Evolutionary conservation across 2,888 invertebrate genomes (phyloP).

Genomic region (Cartodere bifasciata): DNA sequence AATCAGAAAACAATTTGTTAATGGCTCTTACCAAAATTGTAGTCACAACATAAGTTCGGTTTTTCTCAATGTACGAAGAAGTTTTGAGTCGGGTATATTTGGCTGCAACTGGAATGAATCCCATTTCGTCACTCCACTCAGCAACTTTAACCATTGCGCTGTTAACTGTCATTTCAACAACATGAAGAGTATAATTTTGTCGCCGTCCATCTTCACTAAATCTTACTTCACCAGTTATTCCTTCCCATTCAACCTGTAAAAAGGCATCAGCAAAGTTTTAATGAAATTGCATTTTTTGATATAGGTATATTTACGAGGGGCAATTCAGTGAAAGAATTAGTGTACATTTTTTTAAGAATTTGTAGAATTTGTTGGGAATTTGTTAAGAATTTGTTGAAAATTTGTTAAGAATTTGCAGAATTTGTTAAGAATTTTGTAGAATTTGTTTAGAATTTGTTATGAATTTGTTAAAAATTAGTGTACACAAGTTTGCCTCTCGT

Average conservation of each 20-base stretch:
- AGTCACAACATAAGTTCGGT: constrained; percentile 78
- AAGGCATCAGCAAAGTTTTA: neutral
- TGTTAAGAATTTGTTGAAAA: too few species aligned
- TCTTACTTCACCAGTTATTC: constrained; percentile 79
- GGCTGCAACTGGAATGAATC: constrained; percentile 60
- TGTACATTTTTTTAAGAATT: too few species aligned
- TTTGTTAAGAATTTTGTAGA: too few species aligned
- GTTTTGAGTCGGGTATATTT: constrained; percentile 63
- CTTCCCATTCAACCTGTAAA: constrained; percentile 77
- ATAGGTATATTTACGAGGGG: too few species aligned
- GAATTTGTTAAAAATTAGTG: too few species aligned
- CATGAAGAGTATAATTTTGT: constrained; percentile 78
- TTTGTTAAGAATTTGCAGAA: too few species aligned
- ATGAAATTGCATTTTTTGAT: too few species aligned
- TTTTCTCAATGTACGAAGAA: constrained; percentile 60
- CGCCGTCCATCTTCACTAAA: constrained; percentile 84
- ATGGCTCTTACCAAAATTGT: constrained; percentile 53
- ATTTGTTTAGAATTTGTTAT: too few species aligned
- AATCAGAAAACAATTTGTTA: constrained; percentile 1
- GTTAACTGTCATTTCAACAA: constrained; percentile 88
- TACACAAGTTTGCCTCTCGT: too few species aligned
- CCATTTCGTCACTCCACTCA: constrained; percentile 73
- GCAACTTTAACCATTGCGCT: constrained; percentile 87
- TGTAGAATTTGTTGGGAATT: too few species aligned
- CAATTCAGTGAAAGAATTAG: too few species aligned